Evolutionary conservation across 1,140 invertebrate genomes (phyloP), one percentile per base, ranked within the genome.

Genomic region (Nylanderia fulva): DNA sequence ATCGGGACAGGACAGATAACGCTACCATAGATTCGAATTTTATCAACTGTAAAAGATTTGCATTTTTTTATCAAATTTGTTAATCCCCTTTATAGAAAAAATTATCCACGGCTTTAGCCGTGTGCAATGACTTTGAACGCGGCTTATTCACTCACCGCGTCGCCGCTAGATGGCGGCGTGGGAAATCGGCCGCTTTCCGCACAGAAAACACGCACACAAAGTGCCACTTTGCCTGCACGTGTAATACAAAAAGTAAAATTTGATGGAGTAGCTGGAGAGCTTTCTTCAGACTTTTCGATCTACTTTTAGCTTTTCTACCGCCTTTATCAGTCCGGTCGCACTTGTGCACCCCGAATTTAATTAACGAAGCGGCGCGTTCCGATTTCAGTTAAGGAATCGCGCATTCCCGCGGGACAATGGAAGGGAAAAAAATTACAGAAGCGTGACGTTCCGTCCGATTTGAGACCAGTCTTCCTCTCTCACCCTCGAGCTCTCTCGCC

Each of bases 361-460:
- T 88, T 88, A 88, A 88, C 87, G 77, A 71, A 85, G 58, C 79
- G 21, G 29, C 58, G 71, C 71, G 45, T 76, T 42, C 33, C 42
- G 60, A 84, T 88, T 88, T 69, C 21, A 61, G 36, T n/a, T n/a
- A n/a, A n/a, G n/a, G n/a, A 42, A 72, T 58, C 74, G 63, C 52
- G 76, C 58, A 79, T 66, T 60, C 60, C 42, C 15, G 75, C 8
- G 15, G n/a, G 48, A 88, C 84, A 89, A 89, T 83, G 60, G 52
- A 60, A 58, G 77, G 7, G 87, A 75, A 88, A 89, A n/a, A 85
- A 89, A 88, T 88, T 80, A 88, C 86, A 88, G 84, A 85, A 75
- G 87, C 77, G 85, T 85, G 88, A 89, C 84, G 84, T 89, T 89
- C 86, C 77, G 88, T 88, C 88, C 84, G 87, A 86, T 86, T 75